These are phyloP conservation scores for Ethmia dodecea DNA, from an alignment of 2,888 invertebrate species.

Conservation along the genomic window DNA sequence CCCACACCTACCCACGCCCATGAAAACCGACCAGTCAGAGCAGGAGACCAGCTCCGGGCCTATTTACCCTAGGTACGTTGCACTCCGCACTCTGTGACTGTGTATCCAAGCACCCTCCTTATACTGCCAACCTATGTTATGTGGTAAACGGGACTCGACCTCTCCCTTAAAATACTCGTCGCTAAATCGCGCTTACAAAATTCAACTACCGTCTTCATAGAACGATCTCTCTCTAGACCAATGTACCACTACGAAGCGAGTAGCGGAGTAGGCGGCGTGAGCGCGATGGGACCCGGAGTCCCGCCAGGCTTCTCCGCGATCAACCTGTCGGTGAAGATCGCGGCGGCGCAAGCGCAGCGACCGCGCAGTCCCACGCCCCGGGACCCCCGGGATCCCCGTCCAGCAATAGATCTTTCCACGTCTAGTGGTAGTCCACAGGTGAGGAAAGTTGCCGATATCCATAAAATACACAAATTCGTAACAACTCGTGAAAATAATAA, in stretches of 20 bases:
- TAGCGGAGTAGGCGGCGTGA: conserved; percentile 78
- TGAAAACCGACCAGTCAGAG: conserved; percentile 84
- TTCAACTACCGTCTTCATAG: conserved; percentile 10
- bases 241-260: conserved; percentile 88
- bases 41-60: conserved; percentile 83
- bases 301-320: conserved; percentile 89
- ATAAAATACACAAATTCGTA: not conserved
- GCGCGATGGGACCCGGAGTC: conserved; percentile 81
- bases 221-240: conserved; percentile 69
- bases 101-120: conserved; percentile 82
- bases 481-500: too few species aligned
- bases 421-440: conserved; percentile 94
- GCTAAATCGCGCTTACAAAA: not conserved
- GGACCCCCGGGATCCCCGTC: conserved; percentile 87
- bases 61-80: conserved; percentile 83
- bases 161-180: too few species aligned
- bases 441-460: conserved; percentile 31
- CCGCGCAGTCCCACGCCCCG: conserved; percentile 86
- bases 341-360: conserved; percentile 83
- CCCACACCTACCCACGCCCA: conserved; percentile 76
- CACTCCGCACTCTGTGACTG: conserved; percentile 74
- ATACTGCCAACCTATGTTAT: conserved; percentile 28
- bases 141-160: conserved; percentile 65
- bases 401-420: conserved; percentile 91
- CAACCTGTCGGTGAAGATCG: conserved; percentile 91